Base-by-base conservation (phyloP, 2,888 invertebrate species). In the Anorthoa munda region DNA sequence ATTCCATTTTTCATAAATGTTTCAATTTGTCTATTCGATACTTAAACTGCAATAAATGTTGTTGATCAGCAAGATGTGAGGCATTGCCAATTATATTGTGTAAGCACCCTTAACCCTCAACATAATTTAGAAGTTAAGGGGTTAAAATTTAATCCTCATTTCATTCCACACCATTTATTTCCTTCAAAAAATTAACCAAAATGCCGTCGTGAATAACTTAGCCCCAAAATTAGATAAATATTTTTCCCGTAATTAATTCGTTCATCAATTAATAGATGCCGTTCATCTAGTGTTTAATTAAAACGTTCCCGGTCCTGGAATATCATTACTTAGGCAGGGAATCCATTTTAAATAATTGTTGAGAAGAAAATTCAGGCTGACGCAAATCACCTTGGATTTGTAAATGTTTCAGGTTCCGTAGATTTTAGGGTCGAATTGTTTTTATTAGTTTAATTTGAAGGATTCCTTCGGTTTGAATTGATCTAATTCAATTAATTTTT, bases 231-330 rank as follows among this genome's bases (percentile, higher is more conserved):
- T 74, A 77, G 68, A 81, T 72, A 72, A 79, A 84, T 78, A 79
- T 82, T 81, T 84, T 85, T 67, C 75, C 15, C 31, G 66, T 79
- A 83, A 86, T 80, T 82, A 77, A 83, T 72, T 66, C 51, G 18
- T 81, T 77, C 75, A 75, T 76, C 79, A 84, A 81, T 77, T 77
- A 86, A 82, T 85, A 81, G 70, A 79, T 82, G 64, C 60, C 18
- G 66, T 82, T 83, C 66, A 73, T 81, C 80, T 87, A 86, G 72
- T 69, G 81, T 86, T 82, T 88, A 88, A 88, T 88, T 88, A 88
- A 88, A 88, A 79, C 61, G 74, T 81, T 51, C 64, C 50, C 55
- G 45, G 23, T 51, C 73, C 65, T 17, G 58, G 72, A 82, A 84
- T 76, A 83, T 71, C 75, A 79, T 85, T 82, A 85, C 75, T 81